These are phyloP conservation scores for Hydrolagus colliei DNA, from an alignment of 2,797 vertebrate genomes.

Conservation along the genomic window DNA sequence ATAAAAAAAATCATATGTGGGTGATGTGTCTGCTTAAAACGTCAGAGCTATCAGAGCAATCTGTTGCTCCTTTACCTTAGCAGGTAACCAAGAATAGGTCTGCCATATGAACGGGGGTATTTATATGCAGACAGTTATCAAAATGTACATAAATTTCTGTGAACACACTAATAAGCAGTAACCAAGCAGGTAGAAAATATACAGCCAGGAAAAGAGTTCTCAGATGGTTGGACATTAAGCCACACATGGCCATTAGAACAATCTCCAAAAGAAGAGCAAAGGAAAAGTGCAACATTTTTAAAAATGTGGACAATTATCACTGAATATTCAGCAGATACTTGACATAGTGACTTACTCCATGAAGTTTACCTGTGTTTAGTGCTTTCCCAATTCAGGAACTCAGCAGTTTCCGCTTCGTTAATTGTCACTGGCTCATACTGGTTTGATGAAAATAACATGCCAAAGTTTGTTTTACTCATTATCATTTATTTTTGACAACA, in stretches of 20 bases:
- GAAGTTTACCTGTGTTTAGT: neutral
- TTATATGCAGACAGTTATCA: no score
- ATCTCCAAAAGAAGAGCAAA: neutral
- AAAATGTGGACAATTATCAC: neutral
- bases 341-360: neutral
- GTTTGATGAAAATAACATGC: neutral
- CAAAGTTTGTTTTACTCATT: neutral
- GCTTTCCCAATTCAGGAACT: neutral
- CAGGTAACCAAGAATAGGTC: neutral
- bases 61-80: neutral
- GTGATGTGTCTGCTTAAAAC: neutral
- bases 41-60: neutral
- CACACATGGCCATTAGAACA: neutral
- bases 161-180: neutral
- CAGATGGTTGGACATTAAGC: neutral
- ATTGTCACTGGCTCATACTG: neutral
- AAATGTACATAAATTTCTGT: neutral
- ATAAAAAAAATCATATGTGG: no score
- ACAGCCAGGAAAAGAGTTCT: neutral
- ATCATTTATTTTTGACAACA: neutral
- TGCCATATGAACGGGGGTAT: neutral
- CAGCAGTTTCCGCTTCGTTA: no score
- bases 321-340: neutral
- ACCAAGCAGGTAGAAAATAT: neutral
- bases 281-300: no score